Percentiles rank a stretch among this genome's conserved stretches.
These are phyloP conservation scores for Microctonus brassicae DNA, from an alignment of 2,888 invertebrate genomes.

Conservation along the genomic window DNA sequence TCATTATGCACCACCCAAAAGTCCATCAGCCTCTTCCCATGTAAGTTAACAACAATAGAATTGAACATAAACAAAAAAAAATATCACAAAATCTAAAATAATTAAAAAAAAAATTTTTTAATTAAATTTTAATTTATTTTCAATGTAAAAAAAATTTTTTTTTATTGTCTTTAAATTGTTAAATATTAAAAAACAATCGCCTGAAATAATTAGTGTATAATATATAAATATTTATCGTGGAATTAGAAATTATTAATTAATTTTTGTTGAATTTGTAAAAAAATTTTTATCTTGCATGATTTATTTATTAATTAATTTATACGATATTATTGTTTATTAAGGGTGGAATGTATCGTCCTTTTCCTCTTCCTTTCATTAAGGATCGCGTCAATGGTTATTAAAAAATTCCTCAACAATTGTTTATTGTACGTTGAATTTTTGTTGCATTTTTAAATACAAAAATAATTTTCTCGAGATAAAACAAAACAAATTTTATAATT, in stretches of 20 bases:
- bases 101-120: too few relatives aligned
- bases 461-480: slow-evolving; percentile 1
- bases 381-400: slow-evolving; percentile 64
- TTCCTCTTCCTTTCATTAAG: slow-evolving; percentile 66
- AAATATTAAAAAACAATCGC: not conserved
- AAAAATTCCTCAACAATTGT: slow-evolving; percentile 50
- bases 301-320: slow-evolving; percentile 42
- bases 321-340: slow-evolving; percentile 54
- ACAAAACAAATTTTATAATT: not conserved
- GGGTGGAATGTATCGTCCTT: slow-evolving; percentile 64
- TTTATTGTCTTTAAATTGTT: not conserved
- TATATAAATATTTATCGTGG: not conserved
- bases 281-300: slow-evolving; percentile 40
- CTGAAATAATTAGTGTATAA: not conserved
- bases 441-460: slow-evolving; percentile 34
- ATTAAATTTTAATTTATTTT: too few relatives aligned
- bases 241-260: not conserved
- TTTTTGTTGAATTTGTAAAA: not conserved
- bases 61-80: not conserved
- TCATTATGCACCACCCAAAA: slow-evolving; percentile 54
- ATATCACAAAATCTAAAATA: not conserved
- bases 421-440: slow-evolving; percentile 55
- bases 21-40: slow-evolving; percentile 56
- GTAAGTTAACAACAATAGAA: slow-evolving; percentile 48
- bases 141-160: too few relatives aligned